phyloP scores from a whole-genome alignment of 2,797 vertebrate genomes.

The Eulemur albifrons region DNA sequence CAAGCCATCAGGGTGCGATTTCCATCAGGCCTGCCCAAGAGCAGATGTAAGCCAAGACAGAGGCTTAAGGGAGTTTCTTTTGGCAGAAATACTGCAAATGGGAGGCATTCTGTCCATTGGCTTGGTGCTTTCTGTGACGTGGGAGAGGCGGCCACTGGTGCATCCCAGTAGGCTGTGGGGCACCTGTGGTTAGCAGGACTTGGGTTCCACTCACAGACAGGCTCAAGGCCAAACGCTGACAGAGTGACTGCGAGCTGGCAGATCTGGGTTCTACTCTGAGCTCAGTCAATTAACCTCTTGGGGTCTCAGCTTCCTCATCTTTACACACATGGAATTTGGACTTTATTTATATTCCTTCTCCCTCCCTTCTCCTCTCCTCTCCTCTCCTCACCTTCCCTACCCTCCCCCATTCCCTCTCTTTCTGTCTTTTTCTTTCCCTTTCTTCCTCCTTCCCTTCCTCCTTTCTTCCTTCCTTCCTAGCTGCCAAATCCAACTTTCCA shows the following conservation, averaged over 20 bases:
- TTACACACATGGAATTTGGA: neutral
- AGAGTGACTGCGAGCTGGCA: neutral
- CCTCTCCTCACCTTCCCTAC: fast-evolving
- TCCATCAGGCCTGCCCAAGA: neutral
- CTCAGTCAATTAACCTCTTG: neutral
- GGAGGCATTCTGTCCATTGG: neutral
- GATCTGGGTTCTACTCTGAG: neutral
- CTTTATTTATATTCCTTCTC: neutral
- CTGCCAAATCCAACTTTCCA: neutral
- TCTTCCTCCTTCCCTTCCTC: neutral
- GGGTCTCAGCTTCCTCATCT: neutral
- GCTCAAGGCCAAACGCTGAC: neutral
- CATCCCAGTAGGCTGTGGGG: neutral
- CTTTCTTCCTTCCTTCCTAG: neutral
- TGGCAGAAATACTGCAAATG: neutral
- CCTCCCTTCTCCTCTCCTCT: no score
- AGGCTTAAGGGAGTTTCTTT: neutral
- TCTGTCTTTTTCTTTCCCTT: no score
- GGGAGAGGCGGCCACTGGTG: neutral
- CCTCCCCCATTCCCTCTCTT: fast-evolving
- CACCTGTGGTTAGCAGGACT: neutral
- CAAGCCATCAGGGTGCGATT: neutral
- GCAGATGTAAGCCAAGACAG: neutral
- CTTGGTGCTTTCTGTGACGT: neutral
- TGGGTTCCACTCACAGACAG: neutral